Conservation (phyloP, 2,888 invertebrate genomes). For the Volucella inflata region DNA sequence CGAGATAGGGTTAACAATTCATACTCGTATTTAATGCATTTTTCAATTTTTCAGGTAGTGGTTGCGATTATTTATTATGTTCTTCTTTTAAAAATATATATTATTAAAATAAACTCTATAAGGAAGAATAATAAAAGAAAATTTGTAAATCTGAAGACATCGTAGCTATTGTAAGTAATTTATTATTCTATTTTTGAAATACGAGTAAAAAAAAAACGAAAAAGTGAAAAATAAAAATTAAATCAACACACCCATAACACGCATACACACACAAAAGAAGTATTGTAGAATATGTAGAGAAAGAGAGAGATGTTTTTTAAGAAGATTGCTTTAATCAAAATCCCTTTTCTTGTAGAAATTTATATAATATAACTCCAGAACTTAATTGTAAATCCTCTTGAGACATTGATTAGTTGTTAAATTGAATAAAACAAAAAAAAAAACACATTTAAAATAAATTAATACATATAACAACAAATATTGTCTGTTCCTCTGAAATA, state of each 20-base stretch:
- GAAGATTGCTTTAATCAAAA: slow-evolving; percentile 68
- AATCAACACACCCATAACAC: no score
- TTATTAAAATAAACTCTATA: slow-evolving; percentile 23
- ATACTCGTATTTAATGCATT: not conserved
- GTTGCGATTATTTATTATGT: slow-evolving; percentile 5
- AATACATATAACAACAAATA: slow-evolving; percentile 60
- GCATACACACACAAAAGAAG: slow-evolving; percentile 56
- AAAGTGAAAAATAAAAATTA: slow-evolving; percentile 13
- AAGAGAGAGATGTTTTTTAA: slow-evolving; percentile 65
- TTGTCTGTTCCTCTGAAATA: slow-evolving; percentile 74
- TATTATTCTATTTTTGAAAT: slow-evolving; percentile 69
- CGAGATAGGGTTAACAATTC: slow-evolving; percentile 28
- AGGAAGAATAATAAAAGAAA: slow-evolving; percentile 27
- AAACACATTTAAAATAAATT: slow-evolving; percentile 45
- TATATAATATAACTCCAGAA: slow-evolving; percentile 49
- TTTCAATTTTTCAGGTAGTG: not conserved
- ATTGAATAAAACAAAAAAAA: slow-evolving; percentile 16
- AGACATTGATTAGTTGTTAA: slow-evolving; percentile 69
- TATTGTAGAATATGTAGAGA: slow-evolving; percentile 54
- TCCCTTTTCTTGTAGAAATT: slow-evolving; percentile 59
- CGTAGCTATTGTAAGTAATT: slow-evolving; percentile 71
- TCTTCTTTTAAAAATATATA: slow-evolving; percentile 18
- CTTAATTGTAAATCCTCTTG: slow-evolving; percentile 62
- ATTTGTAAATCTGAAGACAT: slow-evolving; percentile 60
- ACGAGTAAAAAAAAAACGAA: slow-evolving; percentile 24